Percentiles rank a stretch among this genome's conserved stretches.
phyloP scores from a whole-genome alignment of 1,140 invertebrate genomes.

The Brevipalpus yothersi region DNA sequence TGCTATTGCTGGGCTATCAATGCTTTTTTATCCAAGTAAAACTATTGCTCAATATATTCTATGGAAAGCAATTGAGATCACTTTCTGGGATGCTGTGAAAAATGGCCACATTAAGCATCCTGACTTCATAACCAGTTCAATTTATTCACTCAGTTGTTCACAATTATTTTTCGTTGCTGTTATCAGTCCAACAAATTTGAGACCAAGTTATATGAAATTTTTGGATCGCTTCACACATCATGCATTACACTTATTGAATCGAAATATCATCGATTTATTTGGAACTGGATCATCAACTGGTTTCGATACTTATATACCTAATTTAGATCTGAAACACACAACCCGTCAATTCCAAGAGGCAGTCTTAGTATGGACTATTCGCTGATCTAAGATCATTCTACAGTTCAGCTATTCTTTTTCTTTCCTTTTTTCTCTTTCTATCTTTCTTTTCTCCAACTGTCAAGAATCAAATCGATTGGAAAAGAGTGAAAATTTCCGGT shows the following conservation, averaged over 20 bases:
- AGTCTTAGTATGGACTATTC: constrained; percentile 12
- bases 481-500: too few relatives aligned
- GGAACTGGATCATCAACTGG: constrained; percentile 13
- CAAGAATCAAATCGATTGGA: too few relatives aligned
- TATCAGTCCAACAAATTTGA: constrained; percentile 45
- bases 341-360: constrained; percentile 14
- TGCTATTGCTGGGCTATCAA: constrained; percentile 9
- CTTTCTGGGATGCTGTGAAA: background rate
- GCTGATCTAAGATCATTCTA: background rate
- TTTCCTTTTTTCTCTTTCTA: too few relatives aligned
- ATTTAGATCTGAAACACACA: constrained; percentile 11
- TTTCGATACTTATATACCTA: constrained; percentile 11
- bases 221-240: constrained; percentile 43
- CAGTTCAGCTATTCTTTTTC: too few relatives aligned
- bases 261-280: constrained; percentile 14
- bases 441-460: too few relatives aligned
- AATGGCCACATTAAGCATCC: background rate
- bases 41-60: constrained; percentile 11
- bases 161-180: constrained; percentile 48
- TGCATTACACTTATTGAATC: constrained; percentile 21
- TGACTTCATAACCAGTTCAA: constrained; percentile 22
- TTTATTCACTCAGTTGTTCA: constrained; percentile 34
- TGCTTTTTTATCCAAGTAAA: constrained; percentile 11
- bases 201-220: constrained; percentile 62
- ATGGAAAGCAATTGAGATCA: constrained; percentile 12